These are phyloP conservation scores for Coremacera marginata DNA, from an alignment of 2,888 invertebrate species.

Conservation along the genomic window DNA sequence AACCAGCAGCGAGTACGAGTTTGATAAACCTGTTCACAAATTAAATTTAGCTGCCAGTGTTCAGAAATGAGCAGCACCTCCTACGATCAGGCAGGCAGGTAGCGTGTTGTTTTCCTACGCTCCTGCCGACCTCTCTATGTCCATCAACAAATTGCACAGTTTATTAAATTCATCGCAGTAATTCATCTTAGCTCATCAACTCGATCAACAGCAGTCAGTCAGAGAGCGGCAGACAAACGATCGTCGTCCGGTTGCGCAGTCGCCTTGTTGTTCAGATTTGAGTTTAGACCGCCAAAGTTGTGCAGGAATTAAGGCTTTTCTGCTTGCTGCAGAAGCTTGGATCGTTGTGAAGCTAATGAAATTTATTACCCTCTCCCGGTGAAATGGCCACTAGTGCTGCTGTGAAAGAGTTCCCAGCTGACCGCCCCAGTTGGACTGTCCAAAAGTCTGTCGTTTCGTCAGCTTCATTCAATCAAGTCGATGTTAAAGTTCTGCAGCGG, in stretches of 20 bases:
- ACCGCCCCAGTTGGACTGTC: no score
- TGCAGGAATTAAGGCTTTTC: background rate
- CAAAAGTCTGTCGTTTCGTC: no score
- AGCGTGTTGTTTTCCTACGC: background rate
- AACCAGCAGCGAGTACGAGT: background rate
- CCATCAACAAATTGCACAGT: conserved; percentile 48
- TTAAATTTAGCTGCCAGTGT: conserved; percentile 50
- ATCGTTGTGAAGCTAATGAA: conserved; percentile 42
- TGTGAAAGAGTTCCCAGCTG: background rate
- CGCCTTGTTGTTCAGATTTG: background rate
- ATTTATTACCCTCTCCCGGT: conserved; percentile 42
- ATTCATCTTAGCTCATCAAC: conserved; percentile 51
- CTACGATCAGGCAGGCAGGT: conserved; percentile 10
- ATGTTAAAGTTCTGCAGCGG: background rate
- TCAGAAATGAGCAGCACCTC: conserved; percentile 35
- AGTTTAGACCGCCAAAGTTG: conserved; percentile 42
- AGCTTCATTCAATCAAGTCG: background rate
- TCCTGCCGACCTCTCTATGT: background rate
- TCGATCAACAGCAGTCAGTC: conserved; percentile 16
- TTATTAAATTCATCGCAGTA: conserved; percentile 53
- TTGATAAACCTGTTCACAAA: conserved; percentile 50
- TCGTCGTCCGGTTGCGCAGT: background rate
- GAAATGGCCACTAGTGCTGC: conserved; percentile 7
- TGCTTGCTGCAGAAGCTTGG: conserved; percentile 36
- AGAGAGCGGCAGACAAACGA: background rate